Base-by-base conservation (phyloP, 2,113 vertebrate species). In the Pholis gunnellus region DNA sequence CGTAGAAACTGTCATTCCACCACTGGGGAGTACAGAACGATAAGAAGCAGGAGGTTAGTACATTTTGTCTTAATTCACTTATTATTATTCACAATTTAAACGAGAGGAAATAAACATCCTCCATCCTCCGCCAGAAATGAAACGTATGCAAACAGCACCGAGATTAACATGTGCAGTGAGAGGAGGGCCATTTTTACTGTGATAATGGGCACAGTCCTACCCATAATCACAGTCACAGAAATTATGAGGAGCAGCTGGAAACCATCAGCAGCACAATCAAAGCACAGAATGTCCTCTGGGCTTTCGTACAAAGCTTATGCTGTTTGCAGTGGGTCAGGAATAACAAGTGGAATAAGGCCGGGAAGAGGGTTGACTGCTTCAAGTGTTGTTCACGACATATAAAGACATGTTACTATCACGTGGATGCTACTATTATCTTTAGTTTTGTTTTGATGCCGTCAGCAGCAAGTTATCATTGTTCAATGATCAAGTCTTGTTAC, bases 161-260 rank as follows among this genome's bases (percentile, higher is more conserved):
- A 40, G 38, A 74, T 81, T 27, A 18, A 61, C 17, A 40, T n/a
- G 9, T 25, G 14, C 25, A 40, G 40, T 13, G 2, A n/a, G 20
- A 64, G 4, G 18, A 4, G 44, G 22, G 10, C 46, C 46, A 40
- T 66, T 63, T 46, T 27, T 22, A 44, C 27, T 40, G 17, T 59
- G 63, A 70, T 46, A 67, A 79, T 75, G 57, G 48, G 4, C 3
- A 11, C 36, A 29, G 40, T 5, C 2, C 0, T 42, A 14, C 5
- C 25, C 54, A 70, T 69, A 52, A 77, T 79, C 61, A 75, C 63
- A 29, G 13, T 34, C 9, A 70, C 68, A 34, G 22, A 31, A 72
- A 69, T 61, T 22, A 38, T 22, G 69, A 72, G 46, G 71, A 81
- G 46, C 77, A 78, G 44, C 60, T 75, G 82, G 56, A 82, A 72